Evolutionary conservation across 2,113 vertebrate species (phyloP).

Genomic region (Chaenocephalus aceratus): DNA sequence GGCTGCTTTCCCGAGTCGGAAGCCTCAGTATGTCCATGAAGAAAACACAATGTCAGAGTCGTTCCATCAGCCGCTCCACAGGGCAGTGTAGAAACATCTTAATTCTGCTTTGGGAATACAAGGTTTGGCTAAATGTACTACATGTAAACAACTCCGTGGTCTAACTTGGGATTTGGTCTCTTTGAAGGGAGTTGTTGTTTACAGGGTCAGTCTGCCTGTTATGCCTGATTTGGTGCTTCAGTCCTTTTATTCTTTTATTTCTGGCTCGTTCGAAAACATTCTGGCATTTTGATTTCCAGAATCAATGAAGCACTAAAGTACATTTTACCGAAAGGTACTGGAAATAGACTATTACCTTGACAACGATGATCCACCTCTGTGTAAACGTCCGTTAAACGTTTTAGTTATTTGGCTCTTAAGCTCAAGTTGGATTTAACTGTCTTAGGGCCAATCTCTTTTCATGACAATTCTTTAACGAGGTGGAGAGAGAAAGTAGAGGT

Average conservation of each 20-base stretch:
- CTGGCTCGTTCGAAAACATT: neutral
- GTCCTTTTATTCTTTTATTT: neutral
- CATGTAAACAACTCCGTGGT: conserved; percentile 48
- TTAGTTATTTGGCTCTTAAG: no score
- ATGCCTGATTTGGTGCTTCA: conserved; percentile 8
- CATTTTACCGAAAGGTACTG: neutral
- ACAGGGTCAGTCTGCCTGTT: neutral
- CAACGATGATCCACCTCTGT: no score
- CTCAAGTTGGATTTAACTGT: no score
- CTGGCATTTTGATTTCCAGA: neutral
- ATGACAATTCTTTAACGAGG: no score
- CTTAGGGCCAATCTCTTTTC: no score
- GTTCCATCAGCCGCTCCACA: conserved; percentile 43
- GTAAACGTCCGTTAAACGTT: no score
- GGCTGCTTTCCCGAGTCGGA: conserved; percentile 63
- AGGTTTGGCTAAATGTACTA: conserved; percentile 40
- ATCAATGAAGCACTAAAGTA: neutral
- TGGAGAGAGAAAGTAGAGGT: no score
- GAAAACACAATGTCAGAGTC: conserved; percentile 49
- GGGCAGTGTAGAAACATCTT: conserved; percentile 40
- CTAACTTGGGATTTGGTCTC: conserved; percentile 30
- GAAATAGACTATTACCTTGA: no score
- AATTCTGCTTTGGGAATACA: conserved; percentile 46
- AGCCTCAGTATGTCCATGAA: conserved; percentile 34
- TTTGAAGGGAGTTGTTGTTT: conserved; percentile 10